These are phyloP conservation scores for Chironomus riparius DNA, from an alignment of 2,888 invertebrate genomes.

Conservation along the genomic window DNA sequence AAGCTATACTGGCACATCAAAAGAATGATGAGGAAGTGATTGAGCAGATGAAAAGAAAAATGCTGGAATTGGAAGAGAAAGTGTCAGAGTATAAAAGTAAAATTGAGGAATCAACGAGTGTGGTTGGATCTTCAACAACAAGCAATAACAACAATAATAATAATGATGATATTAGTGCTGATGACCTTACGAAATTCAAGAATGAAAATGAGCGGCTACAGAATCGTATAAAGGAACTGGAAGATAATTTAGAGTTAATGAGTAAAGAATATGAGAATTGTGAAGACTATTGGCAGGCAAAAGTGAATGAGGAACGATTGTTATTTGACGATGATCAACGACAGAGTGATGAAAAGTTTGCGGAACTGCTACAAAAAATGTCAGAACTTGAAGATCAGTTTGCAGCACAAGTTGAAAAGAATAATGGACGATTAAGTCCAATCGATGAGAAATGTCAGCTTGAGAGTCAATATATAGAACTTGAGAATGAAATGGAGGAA, in stretches of 20 bases:
- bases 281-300: slow-evolving; percentile 78
- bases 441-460: slow-evolving; percentile 65
- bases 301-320: slow-evolving; percentile 68
- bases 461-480: slow-evolving; percentile 61
- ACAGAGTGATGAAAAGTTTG: slow-evolving; percentile 65
- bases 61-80: slow-evolving; percentile 36
- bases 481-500: slow-evolving; percentile 60
- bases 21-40: slow-evolving; percentile 35
- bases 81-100: slow-evolving; percentile 32
- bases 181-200: slow-evolving; percentile 11
- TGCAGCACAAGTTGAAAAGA: slow-evolving; percentile 44
- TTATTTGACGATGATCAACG: slow-evolving; percentile 66
- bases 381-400: slow-evolving; percentile 73
- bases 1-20: slow-evolving; percentile 31
- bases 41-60: slow-evolving; percentile 33
- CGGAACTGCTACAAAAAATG: slow-evolving; percentile 62
- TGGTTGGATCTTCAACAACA: background rate
- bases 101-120: slow-evolving; percentile 8
- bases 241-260: slow-evolving; percentile 63
- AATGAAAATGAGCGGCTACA: slow-evolving; percentile 42
- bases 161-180: slow-evolving; percentile 23
- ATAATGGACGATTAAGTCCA: slow-evolving; percentile 54
- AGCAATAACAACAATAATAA: background rate
- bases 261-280: slow-evolving; percentile 71
- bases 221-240: slow-evolving; percentile 55